These are phyloP conservation scores for Caretta caretta DNA, from an alignment of 2,113 vertebrate species.

Conservation along the genomic window DNA sequence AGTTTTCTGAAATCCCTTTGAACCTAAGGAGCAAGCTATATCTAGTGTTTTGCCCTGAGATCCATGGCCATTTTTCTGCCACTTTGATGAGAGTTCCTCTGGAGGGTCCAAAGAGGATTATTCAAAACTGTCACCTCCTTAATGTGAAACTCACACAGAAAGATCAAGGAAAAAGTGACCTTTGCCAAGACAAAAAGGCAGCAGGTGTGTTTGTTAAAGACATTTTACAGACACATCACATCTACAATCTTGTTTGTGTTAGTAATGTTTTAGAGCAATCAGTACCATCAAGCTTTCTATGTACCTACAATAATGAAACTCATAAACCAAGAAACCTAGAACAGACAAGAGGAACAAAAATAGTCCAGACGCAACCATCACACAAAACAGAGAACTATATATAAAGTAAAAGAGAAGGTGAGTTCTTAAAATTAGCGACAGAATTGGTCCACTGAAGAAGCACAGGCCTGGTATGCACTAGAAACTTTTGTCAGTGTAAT, in stretches of 20 bases:
- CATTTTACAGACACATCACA: neutral
- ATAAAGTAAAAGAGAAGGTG: neutral
- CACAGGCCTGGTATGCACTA: neutral
- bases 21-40: neutral
- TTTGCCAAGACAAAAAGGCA: neutral
- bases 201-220: neutral
- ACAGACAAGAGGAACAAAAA: neutral
- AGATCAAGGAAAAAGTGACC: neutral
- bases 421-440: neutral
- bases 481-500: neutral
- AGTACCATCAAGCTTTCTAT: neutral
- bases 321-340: neutral
- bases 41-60: neutral
- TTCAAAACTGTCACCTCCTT: neutral
- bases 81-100: neutral
- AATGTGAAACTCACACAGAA: neutral
- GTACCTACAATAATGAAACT: neutral
- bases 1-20: neutral
- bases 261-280: neutral
- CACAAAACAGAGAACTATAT: neutral
- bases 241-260: neutral
- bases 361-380: neutral
- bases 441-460: neutral
- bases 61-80: neutral
- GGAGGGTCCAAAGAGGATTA: neutral